A percentile compares a stretch with the other conserved stretches of the same genome.
Evolutionary conservation across 2,113 vertebrate species (phyloP).

Genomic region (Gasterosteus aculeatus): DNA sequence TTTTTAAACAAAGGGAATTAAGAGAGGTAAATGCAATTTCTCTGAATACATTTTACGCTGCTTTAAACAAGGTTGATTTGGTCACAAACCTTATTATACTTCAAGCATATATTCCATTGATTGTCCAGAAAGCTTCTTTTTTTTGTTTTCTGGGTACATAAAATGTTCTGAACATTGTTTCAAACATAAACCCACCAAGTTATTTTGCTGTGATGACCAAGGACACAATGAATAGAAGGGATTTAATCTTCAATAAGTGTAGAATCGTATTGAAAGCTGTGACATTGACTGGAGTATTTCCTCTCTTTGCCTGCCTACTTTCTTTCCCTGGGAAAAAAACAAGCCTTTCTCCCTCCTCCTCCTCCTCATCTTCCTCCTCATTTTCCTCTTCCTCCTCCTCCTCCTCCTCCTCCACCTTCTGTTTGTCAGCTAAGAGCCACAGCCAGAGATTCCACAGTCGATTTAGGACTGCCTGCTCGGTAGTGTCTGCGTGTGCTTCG

Average conservation of each 20-base stretch:
- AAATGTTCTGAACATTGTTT: too few relatives aligned
- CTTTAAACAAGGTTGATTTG: background rate
- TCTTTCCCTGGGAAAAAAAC: conserved; percentile 14
- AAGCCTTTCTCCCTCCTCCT: conserved; percentile 6
- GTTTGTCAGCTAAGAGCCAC: conserved; percentile 31
- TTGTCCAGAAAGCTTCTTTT: background rate
- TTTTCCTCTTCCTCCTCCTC: background rate
- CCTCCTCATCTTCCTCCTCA: background rate
- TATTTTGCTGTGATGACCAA: conserved; percentile 2
- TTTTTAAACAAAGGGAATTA: background rate
- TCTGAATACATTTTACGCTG: background rate
- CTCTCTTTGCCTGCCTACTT: background rate
- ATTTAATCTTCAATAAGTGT: background rate
- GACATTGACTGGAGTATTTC: conserved; percentile 20
- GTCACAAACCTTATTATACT: conserved; percentile 2
- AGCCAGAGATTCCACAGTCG: conserved; percentile 37
- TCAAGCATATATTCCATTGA: background rate
- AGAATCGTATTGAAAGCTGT: background rate
- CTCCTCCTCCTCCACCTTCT: conserved; percentile 23
- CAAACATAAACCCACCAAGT: background rate
- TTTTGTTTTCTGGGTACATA: too few relatives aligned
- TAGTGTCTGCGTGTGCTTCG: conserved; percentile 49
- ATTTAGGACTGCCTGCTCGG: conserved; percentile 42
- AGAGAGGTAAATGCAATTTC: conserved; percentile 12
- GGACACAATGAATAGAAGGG: background rate